A percentile compares a stretch with the other conserved stretches of the same genome.
Evolutionary conservation across 2,113 vertebrate genomes (phyloP).

Genomic region (Rhea americana): DNA sequence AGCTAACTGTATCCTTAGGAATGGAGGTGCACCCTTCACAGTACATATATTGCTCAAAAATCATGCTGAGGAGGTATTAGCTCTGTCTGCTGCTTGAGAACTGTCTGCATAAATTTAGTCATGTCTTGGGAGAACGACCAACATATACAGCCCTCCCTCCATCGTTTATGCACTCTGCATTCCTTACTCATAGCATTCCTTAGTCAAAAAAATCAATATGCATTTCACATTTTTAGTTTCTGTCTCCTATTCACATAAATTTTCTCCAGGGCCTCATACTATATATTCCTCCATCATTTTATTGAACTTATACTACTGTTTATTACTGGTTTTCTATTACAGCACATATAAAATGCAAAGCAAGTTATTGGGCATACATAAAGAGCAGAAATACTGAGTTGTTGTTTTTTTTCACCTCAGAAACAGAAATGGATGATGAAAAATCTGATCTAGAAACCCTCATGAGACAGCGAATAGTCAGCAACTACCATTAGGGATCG

Average conservation of each 20-base stretch:
- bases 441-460: not conserved
- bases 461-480: not conserved
- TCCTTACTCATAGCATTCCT: not conserved
- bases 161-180: not conserved
- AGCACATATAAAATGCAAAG: not conserved
- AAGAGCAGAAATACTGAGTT: not conserved
- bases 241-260: not conserved
- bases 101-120: not conserved
- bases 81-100: not conserved
- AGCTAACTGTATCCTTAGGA: not conserved
- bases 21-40: not conserved
- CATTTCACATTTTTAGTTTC: constrained; percentile 21
- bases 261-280: constrained; percentile 7
- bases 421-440: not conserved
- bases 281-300: not conserved
- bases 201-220: not conserved
- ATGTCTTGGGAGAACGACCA: not conserved
- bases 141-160: not conserved
- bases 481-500: not conserved
- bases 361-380: not conserved
- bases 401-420: not conserved
- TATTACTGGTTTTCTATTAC: constrained; percentile 34
- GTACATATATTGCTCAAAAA: not conserved
- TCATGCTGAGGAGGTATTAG: not conserved
- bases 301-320: not conserved